phyloP scores from a whole-genome alignment of 2,113 vertebrate genomes.

The Mandrillus leucophaeus region DNA sequence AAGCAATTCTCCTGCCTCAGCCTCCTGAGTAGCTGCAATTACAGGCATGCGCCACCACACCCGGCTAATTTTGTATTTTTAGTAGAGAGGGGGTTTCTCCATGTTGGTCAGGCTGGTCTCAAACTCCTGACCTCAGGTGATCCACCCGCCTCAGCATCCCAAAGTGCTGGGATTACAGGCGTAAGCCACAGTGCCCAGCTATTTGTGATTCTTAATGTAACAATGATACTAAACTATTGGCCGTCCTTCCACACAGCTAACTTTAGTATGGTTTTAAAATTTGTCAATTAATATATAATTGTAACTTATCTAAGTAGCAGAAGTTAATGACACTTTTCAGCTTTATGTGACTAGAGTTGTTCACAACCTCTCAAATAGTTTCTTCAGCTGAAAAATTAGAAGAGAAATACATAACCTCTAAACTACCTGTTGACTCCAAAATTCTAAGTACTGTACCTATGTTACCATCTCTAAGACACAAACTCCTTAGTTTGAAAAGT shows the following conservation, averaged over 20 bases:
- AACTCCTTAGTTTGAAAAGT: neutral
- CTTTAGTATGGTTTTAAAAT: neutral
- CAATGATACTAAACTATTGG: neutral
- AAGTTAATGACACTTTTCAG: neutral
- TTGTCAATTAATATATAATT: neutral
- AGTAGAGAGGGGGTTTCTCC: too few species aligned
- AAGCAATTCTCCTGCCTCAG: too few species aligned
- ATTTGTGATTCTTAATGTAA: neutral
- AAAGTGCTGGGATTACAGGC: too few species aligned
- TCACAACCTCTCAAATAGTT: neutral
- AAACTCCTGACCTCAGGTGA: too few species aligned
- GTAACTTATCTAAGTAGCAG: neutral
- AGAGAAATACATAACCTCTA: constrained; percentile 14
- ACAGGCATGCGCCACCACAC: too few species aligned
- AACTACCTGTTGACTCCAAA: neutral
- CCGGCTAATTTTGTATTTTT: too few species aligned
- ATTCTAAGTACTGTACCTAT: neutral
- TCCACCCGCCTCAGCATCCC: too few species aligned
- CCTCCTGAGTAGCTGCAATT: too few species aligned
- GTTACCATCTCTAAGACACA: neutral
- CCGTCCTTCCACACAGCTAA: neutral
- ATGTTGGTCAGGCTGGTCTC: too few species aligned
- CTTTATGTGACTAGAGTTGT: neutral
- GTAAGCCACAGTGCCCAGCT: too few species aligned
- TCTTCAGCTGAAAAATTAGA: constrained; percentile 33